Evolutionary conservation across 1,140 invertebrate genomes (phyloP), one percentile per base, ranked within the genome.

Genomic region (Popillia japonica): DNA sequence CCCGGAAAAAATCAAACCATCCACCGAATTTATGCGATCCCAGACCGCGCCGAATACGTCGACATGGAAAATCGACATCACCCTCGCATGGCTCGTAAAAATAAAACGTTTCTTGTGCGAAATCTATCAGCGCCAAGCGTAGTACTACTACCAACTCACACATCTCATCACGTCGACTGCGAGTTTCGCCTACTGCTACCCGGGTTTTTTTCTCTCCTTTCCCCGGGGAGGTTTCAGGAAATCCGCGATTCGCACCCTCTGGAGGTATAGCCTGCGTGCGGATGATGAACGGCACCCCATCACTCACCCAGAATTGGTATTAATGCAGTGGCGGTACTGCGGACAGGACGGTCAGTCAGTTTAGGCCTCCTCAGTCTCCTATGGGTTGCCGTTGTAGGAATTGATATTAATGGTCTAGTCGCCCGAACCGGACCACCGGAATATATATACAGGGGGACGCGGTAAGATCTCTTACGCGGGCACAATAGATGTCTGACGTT

Each of bases 301-400:
- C 84, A 85, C 78, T 85, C 84, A 85, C 83, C 77, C 80, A 75
- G 84, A 85, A 85, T 85, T 85, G 83, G 84, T 84, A 85, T 85
- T 85, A 85, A 85, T 85, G 84, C 83, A 85, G 79, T 75, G 83
- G 83, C 81, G 77, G 81, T 73, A 76, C 78, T 83, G 83, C 79
- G 83, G 84, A 83, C 83, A 84, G 83, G 75, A 77, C 80, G 83
- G 83, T 83, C 83, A 85, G 81, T 78, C 76, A 77, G 81, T 81
- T 77, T 55, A 79, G 79, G 80, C 68, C 76, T 68, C 41, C 64
- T 23, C n/a, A 34, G 27, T 34, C 27, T 40, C 34, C 64, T 17
- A 74, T 20, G 64, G 76, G 76, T 76, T 81, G 27, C 27, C 27
- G 27, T 34, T 34, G 27, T 34, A 82, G 80, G 82, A 84, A 85